Percentiles rank a stretch among this genome's conserved stretches.
These are phyloP conservation scores for Phania funesta DNA, from an alignment of 2,888 invertebrate species.

Conservation along the genomic window DNA sequence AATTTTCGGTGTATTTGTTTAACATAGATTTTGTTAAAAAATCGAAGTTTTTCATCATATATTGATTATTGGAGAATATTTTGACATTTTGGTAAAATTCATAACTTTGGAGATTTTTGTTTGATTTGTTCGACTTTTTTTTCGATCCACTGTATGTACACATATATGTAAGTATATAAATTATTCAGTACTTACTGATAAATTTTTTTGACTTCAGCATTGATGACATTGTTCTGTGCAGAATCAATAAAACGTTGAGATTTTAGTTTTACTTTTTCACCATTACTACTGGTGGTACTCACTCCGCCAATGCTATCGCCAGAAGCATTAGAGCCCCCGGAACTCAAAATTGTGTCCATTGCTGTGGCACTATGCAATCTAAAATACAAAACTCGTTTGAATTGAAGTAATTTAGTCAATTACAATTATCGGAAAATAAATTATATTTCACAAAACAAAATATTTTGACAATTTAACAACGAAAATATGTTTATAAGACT, in stretches of 20 bases:
- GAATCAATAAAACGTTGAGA: conserved; percentile 37
- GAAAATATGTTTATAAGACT: background rate
- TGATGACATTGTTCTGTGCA: conserved; percentile 41
- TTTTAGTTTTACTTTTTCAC: conserved; percentile 36
- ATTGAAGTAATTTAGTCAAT: background rate
- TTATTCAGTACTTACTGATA: conserved; percentile 73
- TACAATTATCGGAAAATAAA: background rate
- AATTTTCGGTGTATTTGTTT: no score
- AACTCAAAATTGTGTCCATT: conserved; percentile 57
- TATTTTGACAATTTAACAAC: background rate
- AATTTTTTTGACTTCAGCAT: conserved; percentile 75
- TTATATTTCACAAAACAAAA: background rate
- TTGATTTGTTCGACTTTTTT: no score
- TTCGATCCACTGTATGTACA: background rate
- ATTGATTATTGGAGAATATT: no score
- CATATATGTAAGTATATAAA: background rate
- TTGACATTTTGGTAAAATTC: no score
- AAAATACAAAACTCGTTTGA: background rate
- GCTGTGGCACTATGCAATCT: background rate
- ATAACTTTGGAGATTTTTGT: no score
- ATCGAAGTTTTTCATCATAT: no score
- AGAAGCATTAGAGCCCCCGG: conserved; percentile 74
- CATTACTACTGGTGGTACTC: conserved; percentile 45
- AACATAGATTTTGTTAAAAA: no score
- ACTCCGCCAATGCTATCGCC: conserved; percentile 74